Percentiles rank a stretch among this genome's conserved stretches.
Evolutionary conservation across 2,113 vertebrate species (phyloP).

Genomic region (Scophthalmus maximus): DNA sequence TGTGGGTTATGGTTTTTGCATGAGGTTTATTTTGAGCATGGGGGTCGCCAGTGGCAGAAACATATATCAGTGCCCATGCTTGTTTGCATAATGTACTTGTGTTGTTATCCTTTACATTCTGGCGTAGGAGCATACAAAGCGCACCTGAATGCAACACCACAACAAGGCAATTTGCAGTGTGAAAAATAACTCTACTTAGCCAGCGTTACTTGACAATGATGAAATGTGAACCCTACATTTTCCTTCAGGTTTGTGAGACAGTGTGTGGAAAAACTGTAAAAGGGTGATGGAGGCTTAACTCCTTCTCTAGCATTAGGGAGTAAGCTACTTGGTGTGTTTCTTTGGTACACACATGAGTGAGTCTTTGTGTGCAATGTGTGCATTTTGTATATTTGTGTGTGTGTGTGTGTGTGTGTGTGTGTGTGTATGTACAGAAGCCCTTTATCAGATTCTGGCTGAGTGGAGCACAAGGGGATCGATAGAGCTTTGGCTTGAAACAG

Average conservation of each 20-base stretch:
- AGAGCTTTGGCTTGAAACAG: constrained; percentile 80
- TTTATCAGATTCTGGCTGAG: constrained; percentile 82
- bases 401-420: constrained; percentile 31
- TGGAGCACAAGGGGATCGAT: constrained; percentile 80
- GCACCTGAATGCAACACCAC: constrained; percentile 61
- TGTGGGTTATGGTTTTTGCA: too few species aligned
- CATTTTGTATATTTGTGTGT: too few species aligned
- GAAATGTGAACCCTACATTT: constrained; percentile 74
- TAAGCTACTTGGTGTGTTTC: constrained; percentile 61
- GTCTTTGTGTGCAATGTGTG: constrained; percentile 19
- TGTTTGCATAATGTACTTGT: constrained; percentile 41
- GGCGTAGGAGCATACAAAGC: constrained; percentile 38
- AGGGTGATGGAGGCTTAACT: constrained; percentile 66
- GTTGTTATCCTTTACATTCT: constrained; percentile 40
- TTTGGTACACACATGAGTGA: constrained; percentile 56
- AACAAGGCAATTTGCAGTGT: constrained; percentile 65
- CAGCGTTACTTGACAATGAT: constrained; percentile 76
- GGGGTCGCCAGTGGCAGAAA: too few species aligned
- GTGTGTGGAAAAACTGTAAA: constrained; percentile 60
- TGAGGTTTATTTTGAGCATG: too few species aligned
- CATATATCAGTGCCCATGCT: too few species aligned
- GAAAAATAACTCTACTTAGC: constrained; percentile 72
- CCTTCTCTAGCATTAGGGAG: constrained; percentile 56
- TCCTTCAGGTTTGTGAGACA: constrained; percentile 71
- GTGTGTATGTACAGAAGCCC: constrained; percentile 39